These are phyloP conservation scores for Narcine bancroftii DNA, from an alignment of 2,113 vertebrate genomes.

Conservation along the genomic window DNA sequence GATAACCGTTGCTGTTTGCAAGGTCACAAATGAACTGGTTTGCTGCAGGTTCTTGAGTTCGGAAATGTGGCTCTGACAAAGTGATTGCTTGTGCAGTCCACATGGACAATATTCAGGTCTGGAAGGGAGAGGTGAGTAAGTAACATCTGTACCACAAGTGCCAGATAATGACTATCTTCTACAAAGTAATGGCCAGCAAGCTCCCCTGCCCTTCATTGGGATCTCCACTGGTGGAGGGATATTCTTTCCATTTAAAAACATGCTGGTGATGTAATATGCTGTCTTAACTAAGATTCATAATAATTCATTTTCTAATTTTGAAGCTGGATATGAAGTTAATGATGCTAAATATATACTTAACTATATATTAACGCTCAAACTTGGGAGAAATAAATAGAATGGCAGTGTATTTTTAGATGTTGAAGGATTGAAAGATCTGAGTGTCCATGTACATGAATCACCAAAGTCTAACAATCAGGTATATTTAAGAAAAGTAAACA, in stretches of 20 bases:
- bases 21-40: background rate
- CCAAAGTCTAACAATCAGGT: no score
- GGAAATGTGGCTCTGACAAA: background rate
- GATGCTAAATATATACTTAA: background rate
- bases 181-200: background rate
- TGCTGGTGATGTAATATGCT: background rate
- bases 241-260: background rate
- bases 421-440: no score
- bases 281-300: background rate
- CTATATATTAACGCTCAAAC: no score
- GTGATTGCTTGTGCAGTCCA: background rate
- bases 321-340: background rate
- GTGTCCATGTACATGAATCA: no score
- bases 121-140: no score
- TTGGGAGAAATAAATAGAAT: no score
- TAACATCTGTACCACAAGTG: background rate
- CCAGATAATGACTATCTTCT: background rate
- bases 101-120: background rate
- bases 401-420: no score
- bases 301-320: constrained; percentile 25
- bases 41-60: background rate
- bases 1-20: background rate
- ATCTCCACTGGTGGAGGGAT: background rate
- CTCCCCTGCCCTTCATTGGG: background rate
- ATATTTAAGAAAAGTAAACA: no score